Evolutionary conservation across 2,888 invertebrate species (phyloP), one percentile per base, ranked within the genome.

Genomic region (Drosophila antonietae): DNA sequence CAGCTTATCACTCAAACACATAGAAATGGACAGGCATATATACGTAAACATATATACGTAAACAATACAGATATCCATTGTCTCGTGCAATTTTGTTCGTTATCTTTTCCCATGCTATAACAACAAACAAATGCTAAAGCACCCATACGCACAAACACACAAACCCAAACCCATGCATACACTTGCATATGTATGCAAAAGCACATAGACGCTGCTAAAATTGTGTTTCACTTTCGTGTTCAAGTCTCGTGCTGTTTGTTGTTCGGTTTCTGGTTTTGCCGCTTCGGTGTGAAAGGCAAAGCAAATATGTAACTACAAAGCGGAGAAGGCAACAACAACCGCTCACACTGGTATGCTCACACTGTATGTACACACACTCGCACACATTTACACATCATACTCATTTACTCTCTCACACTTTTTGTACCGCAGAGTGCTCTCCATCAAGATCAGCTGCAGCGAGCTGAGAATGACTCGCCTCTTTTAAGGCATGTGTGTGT

Each of bases 221-320:
- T 74, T 75, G 73, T 81, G 79, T 88, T 88, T 88, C 84, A 88
- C 89, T 85, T 85, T 85, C 85, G 78, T 89, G 80, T 75, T 68
- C 43, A 64, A 77, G 88, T 84, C 84, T 88, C 87, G 84, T 85
- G 88, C 84, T 66, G 73, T 73, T 83, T 77, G 77, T 71, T 67
- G 51, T 66, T 79, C 62, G 75, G 73, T 78, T 70, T 81, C 67
- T 72, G 77, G 74, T 83, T 83, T 78, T 76, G 61, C 70, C 59
- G 70, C 46, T 80, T 67, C 71, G 68, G 70, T 53, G 75, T 81
- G 71, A 74, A 62, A 82, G 69, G 76, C 73, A 82, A 73, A 68
- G 71, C 75, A 70, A 67, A 76, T 75, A 76, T 76, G 76, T 75
- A 80, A 66, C 80, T 64, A 76, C 72, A 72, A 60, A 76, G 68